Base-by-base conservation (phyloP, 2,797 vertebrate species). In the Lepus townsendii region DNA sequence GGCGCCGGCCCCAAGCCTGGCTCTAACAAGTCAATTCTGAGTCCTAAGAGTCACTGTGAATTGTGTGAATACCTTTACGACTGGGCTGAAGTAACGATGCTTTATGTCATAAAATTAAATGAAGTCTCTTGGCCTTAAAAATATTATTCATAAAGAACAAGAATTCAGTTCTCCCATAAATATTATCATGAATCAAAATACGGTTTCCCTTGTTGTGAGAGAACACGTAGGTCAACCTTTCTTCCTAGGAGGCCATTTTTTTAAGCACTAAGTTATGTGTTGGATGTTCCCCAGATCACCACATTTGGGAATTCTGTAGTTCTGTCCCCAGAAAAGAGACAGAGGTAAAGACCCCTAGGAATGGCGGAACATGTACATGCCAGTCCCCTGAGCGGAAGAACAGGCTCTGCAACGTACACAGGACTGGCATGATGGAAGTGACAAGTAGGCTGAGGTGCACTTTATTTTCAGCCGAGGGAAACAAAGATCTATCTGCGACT, bases 31-130 rank as follows among this genome's bases (percentile, higher is more conserved):
- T 80, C 0, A 0, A 83, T 71, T 69, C 65, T 42, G 5, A 78
- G 94, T 75, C n/a, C 0, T 30, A 0, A 3, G 66, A 38, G 86
- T 60, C 84, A 84, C 52, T 0, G 42, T 9, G 66, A 83, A 17
- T 54, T 92, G 90, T 96, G 89, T 93, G 88, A 95, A 32, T 27
- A 42, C 63, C 82, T 73, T 83, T 72, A 80, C 79, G 72, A 90
- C 63, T 54, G 32, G 91, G 94, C 94, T 52, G 7, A 82, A 96
- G 71, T 38, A 35, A 96, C 94, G 95, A 94, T 0, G 0, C 76
- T 69, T 97, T 92, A 87, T 93, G 2, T 89, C 92, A 6, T 77
- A 95, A 76, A 22, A 88, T 93, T 1, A 69, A n/a, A 88, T 26
- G 12, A n/a, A 20, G 35, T 68, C 26, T 79, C 50, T 91, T 10